Conservation (phyloP, 2,113 vertebrate species). For the Paramormyrops kingsleyae region DNA sequence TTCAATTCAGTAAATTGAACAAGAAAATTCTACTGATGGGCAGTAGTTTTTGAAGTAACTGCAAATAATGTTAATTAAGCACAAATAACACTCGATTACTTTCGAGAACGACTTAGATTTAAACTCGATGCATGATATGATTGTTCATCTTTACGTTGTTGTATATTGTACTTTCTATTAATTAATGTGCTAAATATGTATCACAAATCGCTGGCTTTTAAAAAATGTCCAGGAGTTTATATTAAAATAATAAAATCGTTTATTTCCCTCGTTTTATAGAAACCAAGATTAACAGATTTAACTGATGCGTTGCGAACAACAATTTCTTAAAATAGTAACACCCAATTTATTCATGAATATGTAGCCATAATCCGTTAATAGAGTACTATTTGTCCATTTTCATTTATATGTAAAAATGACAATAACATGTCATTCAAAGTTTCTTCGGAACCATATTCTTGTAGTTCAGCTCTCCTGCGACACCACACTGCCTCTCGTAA, state of each 20-base stretch:
- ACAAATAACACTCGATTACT: background rate
- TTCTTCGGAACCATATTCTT: constrained; percentile 18
- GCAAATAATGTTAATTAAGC: background rate
- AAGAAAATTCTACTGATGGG: background rate
- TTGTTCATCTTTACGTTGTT: background rate
- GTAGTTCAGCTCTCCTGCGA: background rate
- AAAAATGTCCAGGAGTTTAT: background rate
- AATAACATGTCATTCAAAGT: background rate
- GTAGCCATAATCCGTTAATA: background rate
- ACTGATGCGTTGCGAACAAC: background rate
- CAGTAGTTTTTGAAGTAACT: background rate
- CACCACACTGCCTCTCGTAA: constrained; percentile 33
- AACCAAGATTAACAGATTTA: background rate
- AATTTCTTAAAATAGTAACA: background rate
- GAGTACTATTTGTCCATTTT: background rate
- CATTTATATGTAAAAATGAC: background rate
- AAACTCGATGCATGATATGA: background rate
- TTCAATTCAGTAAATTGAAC: background rate
- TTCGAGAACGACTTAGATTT: background rate
- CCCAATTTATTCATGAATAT: background rate
- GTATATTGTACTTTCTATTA: background rate
- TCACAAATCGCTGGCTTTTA: background rate
- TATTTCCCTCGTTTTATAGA: background rate
- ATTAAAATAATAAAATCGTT: background rate
- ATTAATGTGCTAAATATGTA: background rate